Evolutionary conservation across 2,113 vertebrate species (phyloP).

Genomic region (Microcebus murinus): DNA sequence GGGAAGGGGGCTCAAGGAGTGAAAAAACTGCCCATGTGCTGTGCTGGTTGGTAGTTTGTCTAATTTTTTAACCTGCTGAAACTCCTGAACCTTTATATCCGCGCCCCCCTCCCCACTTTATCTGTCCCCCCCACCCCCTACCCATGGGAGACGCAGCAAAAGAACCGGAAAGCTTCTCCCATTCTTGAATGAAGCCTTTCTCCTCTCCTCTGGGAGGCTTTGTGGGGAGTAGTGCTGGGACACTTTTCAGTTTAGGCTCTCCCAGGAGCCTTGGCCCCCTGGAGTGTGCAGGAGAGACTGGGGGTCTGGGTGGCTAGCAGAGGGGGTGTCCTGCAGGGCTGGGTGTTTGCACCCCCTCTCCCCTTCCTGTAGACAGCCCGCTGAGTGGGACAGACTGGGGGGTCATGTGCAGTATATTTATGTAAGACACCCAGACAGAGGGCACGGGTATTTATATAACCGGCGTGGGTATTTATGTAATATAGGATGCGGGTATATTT

Average conservation of each 20-base stretch:
- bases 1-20: neutral
- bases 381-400: conserved; percentile 49
- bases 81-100: conserved; percentile 22
- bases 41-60: conserved; percentile 51
- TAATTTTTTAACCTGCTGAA: conserved; percentile 37
- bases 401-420: conserved; percentile 79
- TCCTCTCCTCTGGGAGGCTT: neutral
- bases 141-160: conserved; percentile 27
- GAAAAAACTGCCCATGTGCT: conserved; percentile 3
- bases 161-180: conserved; percentile 63
- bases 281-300: neutral
- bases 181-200: conserved; percentile 38
- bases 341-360: neutral
- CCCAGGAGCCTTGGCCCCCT: neutral
- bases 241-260: neutral
- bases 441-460: conserved; percentile 83
- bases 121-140: neutral
- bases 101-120: neutral
- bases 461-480: conserved; percentile 81
- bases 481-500: conserved; percentile 78
- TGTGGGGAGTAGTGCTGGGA: neutral
- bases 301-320: neutral
- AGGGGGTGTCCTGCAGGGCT: neutral
- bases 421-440: conserved; percentile 80
- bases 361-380: neutral